Evolutionary conservation across 64 coral and sea anemone genomes (phyloP), one percentile per base, ranked within the genome.

Genomic region (Montipora capricornis): DNA sequence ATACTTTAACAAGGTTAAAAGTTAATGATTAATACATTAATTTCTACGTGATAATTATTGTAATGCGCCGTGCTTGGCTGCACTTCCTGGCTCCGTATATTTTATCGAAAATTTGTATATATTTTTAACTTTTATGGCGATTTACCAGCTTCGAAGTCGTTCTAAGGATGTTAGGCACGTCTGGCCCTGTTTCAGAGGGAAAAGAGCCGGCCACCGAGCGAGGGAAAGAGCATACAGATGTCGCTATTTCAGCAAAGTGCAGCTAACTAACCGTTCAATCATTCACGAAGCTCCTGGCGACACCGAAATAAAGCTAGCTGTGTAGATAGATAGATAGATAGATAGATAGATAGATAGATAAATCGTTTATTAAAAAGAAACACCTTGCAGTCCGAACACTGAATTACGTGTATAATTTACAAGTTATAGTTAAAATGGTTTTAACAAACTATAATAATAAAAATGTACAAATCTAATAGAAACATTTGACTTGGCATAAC

Each of bases 191-290:
- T 66, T 29, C 1, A 29, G 29, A 29, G 29, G 29, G 29, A 29
- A 29, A 29, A 29, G 29, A 29, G 61, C 61, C 61, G 24, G 22
- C 80, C 47, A 29, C n/a, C 26, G 61, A 61, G 61, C n/a, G 24
- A 74, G 70, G 70, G 70, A 74, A 74, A 80, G 78, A 80, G 45
- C 10, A 80, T 51, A 80, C 51, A 80, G 78, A 80, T 57, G 46
- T 80, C 78, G 44, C 78, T 49, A 80, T 80, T n/a, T 48, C 78
- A 80, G 53, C 78, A 46, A 57, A 80, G 78, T 49, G 78, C 78
- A 57, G 16, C 44, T 51, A 80, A 80, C 78, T 29, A 80, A 80
- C 78, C 78, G 78, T 80, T 80, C 78, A 80, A 80, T 20, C 78
- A 49, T 80, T 80, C 78, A 51, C 46, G 78, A 80, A 57, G 46